These are phyloP conservation scores for Botrylloides violaceus DNA, from an alignment of 23 tunicate species.

Conservation along the genomic window DNA sequence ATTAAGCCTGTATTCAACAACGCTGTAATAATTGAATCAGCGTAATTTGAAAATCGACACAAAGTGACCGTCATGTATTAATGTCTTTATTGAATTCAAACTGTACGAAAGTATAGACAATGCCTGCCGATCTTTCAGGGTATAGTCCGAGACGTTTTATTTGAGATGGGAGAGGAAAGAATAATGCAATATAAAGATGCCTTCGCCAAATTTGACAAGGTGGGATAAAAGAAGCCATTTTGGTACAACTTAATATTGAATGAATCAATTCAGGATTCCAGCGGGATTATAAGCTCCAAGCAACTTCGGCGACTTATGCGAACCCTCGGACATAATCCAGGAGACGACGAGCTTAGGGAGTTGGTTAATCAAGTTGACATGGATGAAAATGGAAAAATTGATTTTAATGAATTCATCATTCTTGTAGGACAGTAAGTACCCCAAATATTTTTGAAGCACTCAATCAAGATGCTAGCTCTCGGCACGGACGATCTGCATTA, in stretches of 20 bases:
- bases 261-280: constrained; percentile 82
- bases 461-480: too few species aligned
- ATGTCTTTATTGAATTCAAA: too few species aligned
- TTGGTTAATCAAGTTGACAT: constrained; percentile 90
- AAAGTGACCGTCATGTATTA: too few species aligned
- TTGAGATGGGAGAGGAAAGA: constrained; percentile 91
- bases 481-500: too few species aligned
- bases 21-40: too few species aligned
- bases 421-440: constrained; percentile 93
- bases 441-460: too few species aligned
- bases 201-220: constrained; percentile 87
- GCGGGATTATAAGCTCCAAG: constrained; percentile 90
- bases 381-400: constrained; percentile 97
- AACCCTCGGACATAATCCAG: constrained; percentile 89
- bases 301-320: constrained; percentile 78
- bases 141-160: constrained; percentile 72
- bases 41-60: too few species aligned
- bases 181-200: constrained; percentile 81
- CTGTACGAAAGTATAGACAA: too few species aligned
- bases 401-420: constrained; percentile 91
- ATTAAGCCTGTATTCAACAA: too few species aligned
- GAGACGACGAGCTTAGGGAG: constrained; percentile 78
- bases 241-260: too few species aligned
- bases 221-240: too few species aligned
- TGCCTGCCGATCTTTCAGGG: constrained; percentile 36